Conservation (phyloP, 2,113 vertebrate genomes). For the Chaetops frenatus region DNA sequence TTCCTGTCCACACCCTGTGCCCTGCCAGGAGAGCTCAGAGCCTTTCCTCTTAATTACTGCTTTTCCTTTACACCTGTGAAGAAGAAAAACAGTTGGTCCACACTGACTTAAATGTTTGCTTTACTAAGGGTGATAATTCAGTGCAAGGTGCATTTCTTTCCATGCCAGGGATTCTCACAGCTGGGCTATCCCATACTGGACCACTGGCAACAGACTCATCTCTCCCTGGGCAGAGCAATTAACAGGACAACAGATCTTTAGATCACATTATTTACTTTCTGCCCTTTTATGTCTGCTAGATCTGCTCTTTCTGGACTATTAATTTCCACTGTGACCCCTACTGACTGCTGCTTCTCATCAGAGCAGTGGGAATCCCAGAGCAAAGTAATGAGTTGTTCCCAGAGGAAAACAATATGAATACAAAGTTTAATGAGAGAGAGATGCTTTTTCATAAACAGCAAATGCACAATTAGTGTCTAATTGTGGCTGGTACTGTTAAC, state of each 20-base stretch:
- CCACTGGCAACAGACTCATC: not conserved
- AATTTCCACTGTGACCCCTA: conserved; percentile 24
- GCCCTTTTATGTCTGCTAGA: not conserved
- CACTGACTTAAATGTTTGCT: not conserved
- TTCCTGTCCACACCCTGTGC: not conserved
- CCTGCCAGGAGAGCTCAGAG: not conserved
- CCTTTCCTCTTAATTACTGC: not conserved
- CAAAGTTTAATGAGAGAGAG: conserved; percentile 55
- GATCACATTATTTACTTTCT: conserved; percentile 21
- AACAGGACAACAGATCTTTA: not conserved
- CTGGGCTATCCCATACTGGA: not conserved
- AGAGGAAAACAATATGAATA: conserved; percentile 35
- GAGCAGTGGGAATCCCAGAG: conserved; percentile 9
- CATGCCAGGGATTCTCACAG: not conserved
- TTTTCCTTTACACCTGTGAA: not conserved
- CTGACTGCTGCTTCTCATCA: conserved; percentile 5
- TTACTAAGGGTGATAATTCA: not conserved
- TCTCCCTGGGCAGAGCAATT: not conserved
- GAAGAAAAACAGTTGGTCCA: not conserved
- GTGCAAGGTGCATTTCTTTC: not conserved
- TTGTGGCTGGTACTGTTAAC: conserved; percentile 45
- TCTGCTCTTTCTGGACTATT: conserved; percentile 25
- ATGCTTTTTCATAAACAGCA: conserved; percentile 12
- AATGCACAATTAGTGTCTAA: conserved; percentile 40
- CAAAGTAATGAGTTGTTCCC: conserved; percentile 1